Percentiles rank a stretch among this genome's conserved stretches.
phyloP scores from a whole-genome alignment of 2,797 vertebrate genomes.

The Enteromius unitaeniatus region DNA sequence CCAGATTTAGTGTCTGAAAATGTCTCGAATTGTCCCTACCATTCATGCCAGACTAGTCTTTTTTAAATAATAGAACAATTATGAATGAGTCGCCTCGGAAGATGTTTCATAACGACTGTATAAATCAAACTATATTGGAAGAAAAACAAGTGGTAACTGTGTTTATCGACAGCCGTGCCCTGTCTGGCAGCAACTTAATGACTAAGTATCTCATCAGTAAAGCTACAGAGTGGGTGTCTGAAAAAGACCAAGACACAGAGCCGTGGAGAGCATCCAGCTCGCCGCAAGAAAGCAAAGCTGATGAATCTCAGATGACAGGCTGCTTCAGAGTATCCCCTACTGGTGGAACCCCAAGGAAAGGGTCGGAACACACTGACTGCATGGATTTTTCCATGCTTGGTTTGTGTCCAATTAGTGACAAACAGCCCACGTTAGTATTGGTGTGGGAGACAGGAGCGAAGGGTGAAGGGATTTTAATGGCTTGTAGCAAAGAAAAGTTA shows the following conservation, averaged over 20 bases:
- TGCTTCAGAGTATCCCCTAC: constrained; percentile 57
- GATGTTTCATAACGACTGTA: constrained; percentile 13
- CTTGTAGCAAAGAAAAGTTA: constrained; percentile 64
- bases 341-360: constrained; percentile 61
- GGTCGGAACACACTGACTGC: constrained; percentile 57
- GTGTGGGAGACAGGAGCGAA: constrained; percentile 59
- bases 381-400: constrained; percentile 51
- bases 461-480: constrained; percentile 67
- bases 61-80: constrained; percentile 36
- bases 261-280: not conserved
- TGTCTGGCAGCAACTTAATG: constrained; percentile 38
- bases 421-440: constrained; percentile 70
- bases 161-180: constrained; percentile 28
- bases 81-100: not conserved
- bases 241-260: constrained; percentile 4
- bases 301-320: constrained; percentile 65
- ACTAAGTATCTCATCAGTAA: constrained; percentile 44
- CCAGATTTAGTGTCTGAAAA: not conserved
- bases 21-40: not conserved
- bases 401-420: constrained; percentile 76
- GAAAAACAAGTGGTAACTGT: constrained; percentile 31
- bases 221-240: constrained; percentile 26
- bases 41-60: not conserved
- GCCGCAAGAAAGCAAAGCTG: constrained; percentile 36
- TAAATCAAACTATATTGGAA: constrained; percentile 15